These are phyloP conservation scores for Pipistrellus kuhlii DNA, from an alignment of 2,797 vertebrate species.

Conservation along the genomic window DNA sequence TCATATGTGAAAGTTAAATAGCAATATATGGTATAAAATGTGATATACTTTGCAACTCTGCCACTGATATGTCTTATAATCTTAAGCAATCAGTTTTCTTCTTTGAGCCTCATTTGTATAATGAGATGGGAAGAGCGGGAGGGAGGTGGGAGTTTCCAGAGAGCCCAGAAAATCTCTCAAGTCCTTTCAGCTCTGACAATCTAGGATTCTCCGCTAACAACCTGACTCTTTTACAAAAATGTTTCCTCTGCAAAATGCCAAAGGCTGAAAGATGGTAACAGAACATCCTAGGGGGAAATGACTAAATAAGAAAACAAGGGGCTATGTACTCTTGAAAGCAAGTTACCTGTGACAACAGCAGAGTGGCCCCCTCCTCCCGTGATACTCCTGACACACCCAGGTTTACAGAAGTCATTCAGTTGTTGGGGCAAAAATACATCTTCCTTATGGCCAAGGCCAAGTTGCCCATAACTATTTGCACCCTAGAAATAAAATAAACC, in stretches of 20 bases:
- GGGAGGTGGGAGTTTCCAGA: too few relatives aligned
- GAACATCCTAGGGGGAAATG: neutral
- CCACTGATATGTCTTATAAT: constrained; percentile 21
- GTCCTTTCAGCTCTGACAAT: constrained; percentile 18
- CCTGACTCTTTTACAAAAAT: constrained; percentile 39
- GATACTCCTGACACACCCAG: constrained; percentile 83
- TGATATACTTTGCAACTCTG: neutral
- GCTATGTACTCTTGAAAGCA: constrained; percentile 8
- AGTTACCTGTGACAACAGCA: constrained; percentile 90
- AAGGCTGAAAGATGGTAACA: constrained; percentile 16
- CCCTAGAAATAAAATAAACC: constrained; percentile 88
- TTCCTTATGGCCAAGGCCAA: constrained; percentile 92
- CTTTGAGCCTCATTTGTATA: neutral
- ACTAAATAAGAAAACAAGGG: constrained; percentile 50
- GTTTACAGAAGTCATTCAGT: constrained; percentile 82
- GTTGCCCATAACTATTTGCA: constrained; percentile 96
- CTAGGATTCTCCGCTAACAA: neutral
- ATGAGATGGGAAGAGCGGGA: neutral
- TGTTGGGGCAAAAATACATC: constrained; percentile 89
- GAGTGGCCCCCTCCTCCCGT: constrained; percentile 95
- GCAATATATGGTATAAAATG: constrained; percentile 9
- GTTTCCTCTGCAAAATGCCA: constrained; percentile 45
- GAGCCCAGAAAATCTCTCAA: constrained; percentile 7
- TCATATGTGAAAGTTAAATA: constrained; percentile 27
- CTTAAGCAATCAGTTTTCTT: constrained; percentile 22